phyloP scores from a whole-genome alignment of 2,888 invertebrate genomes.

The Glaucopsyche alexis region DNA sequence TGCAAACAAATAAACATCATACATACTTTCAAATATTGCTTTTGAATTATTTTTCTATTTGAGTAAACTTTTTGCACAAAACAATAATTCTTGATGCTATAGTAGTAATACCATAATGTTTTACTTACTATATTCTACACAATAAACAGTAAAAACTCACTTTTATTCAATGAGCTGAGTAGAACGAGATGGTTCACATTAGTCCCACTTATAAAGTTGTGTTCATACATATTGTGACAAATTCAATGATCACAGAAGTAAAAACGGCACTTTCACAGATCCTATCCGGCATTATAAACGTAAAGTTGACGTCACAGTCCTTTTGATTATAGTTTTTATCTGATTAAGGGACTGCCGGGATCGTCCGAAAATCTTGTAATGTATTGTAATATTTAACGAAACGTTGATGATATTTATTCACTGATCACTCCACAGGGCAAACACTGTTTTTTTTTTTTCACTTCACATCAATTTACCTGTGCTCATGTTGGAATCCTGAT shows the following conservation, averaged over 20 bases:
- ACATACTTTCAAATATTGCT: not conserved
- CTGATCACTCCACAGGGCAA: slow-evolving; percentile 62
- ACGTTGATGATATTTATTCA: slow-evolving; percentile 44
- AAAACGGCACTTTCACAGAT: slow-evolving; percentile 72
- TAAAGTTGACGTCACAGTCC: slow-evolving; percentile 71
- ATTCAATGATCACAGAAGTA: slow-evolving; percentile 63
- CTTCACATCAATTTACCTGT: slow-evolving; percentile 85
- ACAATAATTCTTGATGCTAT: slow-evolving; percentile 6
- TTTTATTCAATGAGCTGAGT: slow-evolving; percentile 71
- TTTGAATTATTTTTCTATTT: not conserved
- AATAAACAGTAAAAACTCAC: slow-evolving; percentile 56
- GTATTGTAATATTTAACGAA: not conserved
- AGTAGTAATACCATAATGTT: not conserved
- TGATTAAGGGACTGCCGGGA: slow-evolving; percentile 45
- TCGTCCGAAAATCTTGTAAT: slow-evolving; percentile 34
- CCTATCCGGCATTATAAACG: slow-evolving; percentile 75
- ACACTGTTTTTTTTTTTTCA: slow-evolving; percentile 68
- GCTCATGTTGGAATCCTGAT: slow-evolving; percentile 99
- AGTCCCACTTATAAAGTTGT: slow-evolving; percentile 74
- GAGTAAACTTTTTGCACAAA: not conserved
- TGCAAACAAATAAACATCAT: not conserved
- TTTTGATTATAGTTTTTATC: slow-evolving; percentile 64
- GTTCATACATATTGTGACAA: slow-evolving; percentile 63
- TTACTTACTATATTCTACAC: slow-evolving; percentile 5
- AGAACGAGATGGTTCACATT: slow-evolving; percentile 71